phyloP scores from a whole-genome alignment of 64 coral and sea anemone species.

The Trachythela sp. region DNA sequence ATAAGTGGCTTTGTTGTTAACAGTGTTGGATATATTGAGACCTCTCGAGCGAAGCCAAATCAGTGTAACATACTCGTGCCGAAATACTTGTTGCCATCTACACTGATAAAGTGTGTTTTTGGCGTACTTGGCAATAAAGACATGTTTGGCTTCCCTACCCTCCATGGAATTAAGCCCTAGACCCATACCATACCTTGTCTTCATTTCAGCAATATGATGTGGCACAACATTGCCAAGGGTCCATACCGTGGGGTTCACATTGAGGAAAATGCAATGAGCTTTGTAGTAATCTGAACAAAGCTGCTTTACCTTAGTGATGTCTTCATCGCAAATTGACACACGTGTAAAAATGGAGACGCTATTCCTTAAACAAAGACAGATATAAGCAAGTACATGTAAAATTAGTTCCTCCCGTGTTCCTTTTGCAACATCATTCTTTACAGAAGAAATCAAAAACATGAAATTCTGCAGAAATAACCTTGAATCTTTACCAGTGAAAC shows the following conservation, averaged over 20 bases:
- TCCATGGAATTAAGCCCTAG: conserved; percentile 1
- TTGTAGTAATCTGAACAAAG: too few species aligned
- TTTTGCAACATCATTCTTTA: background rate
- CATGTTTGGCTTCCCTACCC: conserved; percentile 12
- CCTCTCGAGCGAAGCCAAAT: background rate
- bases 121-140: background rate
- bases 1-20: background rate
- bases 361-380: conserved; percentile 10
- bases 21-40: background rate
- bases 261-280: too few species aligned
- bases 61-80: background rate
- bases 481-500: too few species aligned
- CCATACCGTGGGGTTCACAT: too few species aligned
- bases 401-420: background rate
- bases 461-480: too few species aligned
- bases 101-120: background rate
- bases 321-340: conserved; percentile 2
- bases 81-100: background rate
- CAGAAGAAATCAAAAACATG: background rate
- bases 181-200: background rate
- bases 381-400: conserved; percentile 5
- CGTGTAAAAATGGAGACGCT: background rate
- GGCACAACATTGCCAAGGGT: conserved; percentile 7
- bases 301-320: background rate
- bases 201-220: background rate